Evolutionary conservation across 1,140 invertebrate genomes (phyloP), one percentile per base, ranked within the genome.

Genomic region (Camponotus vicinus): DNA sequence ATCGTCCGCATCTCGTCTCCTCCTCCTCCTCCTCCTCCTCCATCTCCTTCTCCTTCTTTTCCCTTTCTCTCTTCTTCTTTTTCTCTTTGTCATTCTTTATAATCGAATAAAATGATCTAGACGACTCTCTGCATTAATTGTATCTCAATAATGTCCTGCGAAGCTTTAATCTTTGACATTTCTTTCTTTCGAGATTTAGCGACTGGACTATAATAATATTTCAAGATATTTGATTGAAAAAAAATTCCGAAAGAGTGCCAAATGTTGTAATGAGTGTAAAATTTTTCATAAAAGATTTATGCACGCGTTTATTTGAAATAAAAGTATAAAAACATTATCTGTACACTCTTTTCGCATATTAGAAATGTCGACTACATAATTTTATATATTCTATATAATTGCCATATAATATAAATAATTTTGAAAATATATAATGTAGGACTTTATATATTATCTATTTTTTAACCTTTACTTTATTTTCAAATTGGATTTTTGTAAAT

Each of bases 31-130:
- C 78, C 32, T 85, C 75, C 34, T 13, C n/a, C 49, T 45, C 79
- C 49, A 57, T 67, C 71, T 27, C 83, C 37, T 69, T 63, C 37
- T 85, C 63, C 64, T 32, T 82, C 34, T 42, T 67, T 79, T 42
- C 27, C 27, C 27, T 27, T 27, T 57, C 18, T 42, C 82, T 89
- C 76, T 75, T 84, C 85, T 66, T 85, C 27, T 59, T 57, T 55
- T 67, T 63, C 57, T 57, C 79, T 42, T 86, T 83, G 87, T 64
- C 78, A 80, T 88, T 87, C 85, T 82, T 86, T 82, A 85, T 76
- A 70, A 42, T 63, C 66, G 77, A 40, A 82, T 63, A 34, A 82
- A 70, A 71, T 69, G 67, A 73, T 59, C 79, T 32, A 70, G 55
- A 73, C 79, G 69, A 83, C 69, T 83, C 79, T 83, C 69, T 83